Evolutionary conservation across 2,888 invertebrate genomes (phyloP).

Genomic region (Copidosoma aretas): DNA sequence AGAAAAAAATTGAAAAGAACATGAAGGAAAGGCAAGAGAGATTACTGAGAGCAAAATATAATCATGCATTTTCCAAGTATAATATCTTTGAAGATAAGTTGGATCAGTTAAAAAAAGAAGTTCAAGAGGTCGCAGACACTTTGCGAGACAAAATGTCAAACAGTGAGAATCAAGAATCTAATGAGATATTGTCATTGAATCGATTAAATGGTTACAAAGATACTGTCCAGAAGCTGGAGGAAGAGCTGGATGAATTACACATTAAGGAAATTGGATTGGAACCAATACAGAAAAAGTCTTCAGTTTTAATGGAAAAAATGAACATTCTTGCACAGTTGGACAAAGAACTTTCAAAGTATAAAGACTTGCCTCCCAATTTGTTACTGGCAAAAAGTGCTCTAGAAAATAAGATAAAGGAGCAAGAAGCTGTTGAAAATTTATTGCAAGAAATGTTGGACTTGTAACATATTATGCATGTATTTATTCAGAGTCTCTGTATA

Average conservation of each 20-base stretch:
- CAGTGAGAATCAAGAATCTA: conserved; percentile 45
- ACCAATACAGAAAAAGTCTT: conserved; percentile 50
- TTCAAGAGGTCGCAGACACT: conserved; percentile 43
- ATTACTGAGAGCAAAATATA: conserved; percentile 46
- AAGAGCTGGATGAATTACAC: conserved; percentile 47
- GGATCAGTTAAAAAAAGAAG: conserved; percentile 41
- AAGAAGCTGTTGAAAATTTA: conserved; percentile 46
- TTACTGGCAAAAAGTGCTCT: conserved; percentile 55
- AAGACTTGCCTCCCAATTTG: conserved; percentile 55
- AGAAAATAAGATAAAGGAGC: conserved; percentile 50
- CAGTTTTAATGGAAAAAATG: conserved; percentile 45
- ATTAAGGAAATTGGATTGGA: conserved; percentile 47
- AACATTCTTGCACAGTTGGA: conserved; percentile 49
- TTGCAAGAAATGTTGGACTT: conserved; percentile 41
- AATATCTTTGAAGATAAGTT: conserved; percentile 47
- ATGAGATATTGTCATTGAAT: conserved; percentile 45
- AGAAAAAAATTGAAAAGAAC: conserved; percentile 46
- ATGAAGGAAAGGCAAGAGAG: conserved; percentile 47
- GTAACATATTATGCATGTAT: too few species aligned
- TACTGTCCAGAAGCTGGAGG: conserved; percentile 46
- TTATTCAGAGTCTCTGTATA: too few species aligned
- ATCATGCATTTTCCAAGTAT: conserved; percentile 47
- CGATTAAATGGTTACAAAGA: conserved; percentile 53
- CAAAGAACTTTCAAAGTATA: conserved; percentile 48
- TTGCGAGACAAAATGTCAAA: conserved; percentile 40